These are phyloP conservation scores for Listronotus bonariensis DNA, from an alignment of 1,140 invertebrate species.

Conservation along the genomic window DNA sequence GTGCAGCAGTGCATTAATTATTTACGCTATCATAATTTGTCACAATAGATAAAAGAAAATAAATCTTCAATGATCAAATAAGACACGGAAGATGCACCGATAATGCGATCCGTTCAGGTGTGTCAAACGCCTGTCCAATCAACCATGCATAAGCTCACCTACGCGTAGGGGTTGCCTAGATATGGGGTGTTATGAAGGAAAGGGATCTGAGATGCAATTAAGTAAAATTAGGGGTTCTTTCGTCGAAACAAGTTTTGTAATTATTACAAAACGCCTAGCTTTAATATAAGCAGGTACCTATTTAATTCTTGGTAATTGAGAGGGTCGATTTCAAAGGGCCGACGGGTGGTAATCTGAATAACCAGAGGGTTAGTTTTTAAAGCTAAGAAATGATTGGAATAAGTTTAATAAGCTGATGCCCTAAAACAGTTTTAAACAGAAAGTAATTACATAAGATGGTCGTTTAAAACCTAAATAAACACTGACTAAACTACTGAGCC, in stretches of 20 bases:
- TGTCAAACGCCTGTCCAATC: slow-evolving; percentile 41
- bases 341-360: slow-evolving; percentile 1
- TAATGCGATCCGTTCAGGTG: slow-evolving; percentile 44
- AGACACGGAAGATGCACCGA: slow-evolving; percentile 35
- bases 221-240: slow-evolving; percentile 22
- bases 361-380: slow-evolving; percentile 3
- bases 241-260: slow-evolving; percentile 14
- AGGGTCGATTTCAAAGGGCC: slow-evolving; percentile 17
- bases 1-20: neutral
- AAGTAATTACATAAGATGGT: too few relatives aligned
- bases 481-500: too few relatives aligned
- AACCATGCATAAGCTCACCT: slow-evolving; percentile 23
- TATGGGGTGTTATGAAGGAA: neutral
- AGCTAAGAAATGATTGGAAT: neutral
- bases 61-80: slow-evolving; percentile 34
- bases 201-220: slow-evolving; percentile 15
- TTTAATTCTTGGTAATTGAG: slow-evolving; percentile 28
- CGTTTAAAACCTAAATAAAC: too few relatives aligned
- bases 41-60: slow-evolving; percentile 1
- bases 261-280: slow-evolving; percentile 20
- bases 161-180: slow-evolving; percentile 1
- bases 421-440: too few relatives aligned
- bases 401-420: neutral
- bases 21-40: neutral
- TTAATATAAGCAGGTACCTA: slow-evolving; percentile 21